Conservation (phyloP, 2,888 invertebrate genomes). For the Seira sanloemensis region DNA sequence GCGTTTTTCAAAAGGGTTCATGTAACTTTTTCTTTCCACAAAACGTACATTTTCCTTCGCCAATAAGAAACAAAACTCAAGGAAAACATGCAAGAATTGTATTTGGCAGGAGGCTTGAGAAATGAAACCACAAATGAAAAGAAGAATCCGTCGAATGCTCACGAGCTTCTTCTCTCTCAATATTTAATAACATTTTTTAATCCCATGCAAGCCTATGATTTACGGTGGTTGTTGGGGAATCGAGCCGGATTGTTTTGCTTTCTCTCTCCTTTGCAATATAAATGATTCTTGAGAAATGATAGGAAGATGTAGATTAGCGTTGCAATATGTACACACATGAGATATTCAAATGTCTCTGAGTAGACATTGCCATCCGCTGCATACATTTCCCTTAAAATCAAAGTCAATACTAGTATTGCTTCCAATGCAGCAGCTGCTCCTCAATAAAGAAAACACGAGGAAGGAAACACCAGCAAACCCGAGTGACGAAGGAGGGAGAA, state of each 20-base stretch:
- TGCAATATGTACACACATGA: background rate
- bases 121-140: background rate
- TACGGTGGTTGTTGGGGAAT: no score
- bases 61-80: background rate
- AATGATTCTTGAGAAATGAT: background rate
- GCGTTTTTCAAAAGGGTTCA: constrained; percentile 32
- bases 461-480: constrained; percentile 39
- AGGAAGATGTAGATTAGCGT: background rate
- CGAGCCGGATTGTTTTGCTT: background rate
- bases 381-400: background rate
- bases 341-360: background rate
- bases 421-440: constrained; percentile 60
- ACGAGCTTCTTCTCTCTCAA: no score
- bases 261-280: background rate
- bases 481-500: constrained; percentile 47
- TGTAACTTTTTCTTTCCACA: constrained; percentile 24
- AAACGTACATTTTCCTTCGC: background rate
- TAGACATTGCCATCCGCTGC: background rate
- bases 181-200: background rate
- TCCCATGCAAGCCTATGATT: background rate
- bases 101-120: background rate
- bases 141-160: background rate
- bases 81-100: constrained; percentile 5
- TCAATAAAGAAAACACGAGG: constrained; percentile 44
- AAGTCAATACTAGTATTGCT: constrained; percentile 46